Base-by-base conservation (phyloP, 2,797 vertebrate species). In the Acanthornis magna region DNA sequence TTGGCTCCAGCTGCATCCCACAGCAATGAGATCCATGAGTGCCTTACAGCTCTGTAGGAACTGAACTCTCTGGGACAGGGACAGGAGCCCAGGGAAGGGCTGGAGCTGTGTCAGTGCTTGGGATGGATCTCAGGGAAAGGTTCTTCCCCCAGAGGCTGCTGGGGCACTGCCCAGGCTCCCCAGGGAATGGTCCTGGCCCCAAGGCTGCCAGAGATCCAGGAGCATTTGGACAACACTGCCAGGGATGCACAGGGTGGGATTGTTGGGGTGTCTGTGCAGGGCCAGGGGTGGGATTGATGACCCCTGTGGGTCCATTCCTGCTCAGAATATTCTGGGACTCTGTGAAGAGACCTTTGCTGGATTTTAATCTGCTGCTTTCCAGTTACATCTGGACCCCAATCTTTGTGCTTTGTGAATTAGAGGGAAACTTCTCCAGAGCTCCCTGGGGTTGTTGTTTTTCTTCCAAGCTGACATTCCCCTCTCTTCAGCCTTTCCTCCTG, bases 281-380 rank as follows among this genome's bases (percentile, higher is more conserved):
- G 30, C 0, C 50, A 22, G 50, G 65, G 7, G 5, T 1, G 22
- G 42, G 5, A 0, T 4, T 36, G 0, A 0, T 72, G 22, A 29
- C 66, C 40, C 14, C 21, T 66, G 45, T 21, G 45, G 20, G 45
- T 45, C 45, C 20, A 4, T 21, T n/a, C 53, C 25, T 0, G 0
- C 40, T 47, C n/a, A 47, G 61, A n/a, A 40, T 13, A 26, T 51
- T 16, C 62, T 9, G 16, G 8, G n/a, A 30, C 45, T 53, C 45
- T 7, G 1, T 51, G 14, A 30, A 42, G 47, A 47, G 18, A 32
- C 5, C 15, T 77, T 74, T 36, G 10, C 57, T 80, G 51, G 23
- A 47, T 68, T 90, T 50, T 65, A 70, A 5, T 16, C 73, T 48
- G 21, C 58, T 7, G 0, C 43, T 88, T 75, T 20, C 51, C 54